A percentile compares a stretch with the other conserved stretches of the same genome.
Evolutionary conservation across 2,113 vertebrate species (phyloP).

Genomic region (Leucopternis melanops): DNA sequence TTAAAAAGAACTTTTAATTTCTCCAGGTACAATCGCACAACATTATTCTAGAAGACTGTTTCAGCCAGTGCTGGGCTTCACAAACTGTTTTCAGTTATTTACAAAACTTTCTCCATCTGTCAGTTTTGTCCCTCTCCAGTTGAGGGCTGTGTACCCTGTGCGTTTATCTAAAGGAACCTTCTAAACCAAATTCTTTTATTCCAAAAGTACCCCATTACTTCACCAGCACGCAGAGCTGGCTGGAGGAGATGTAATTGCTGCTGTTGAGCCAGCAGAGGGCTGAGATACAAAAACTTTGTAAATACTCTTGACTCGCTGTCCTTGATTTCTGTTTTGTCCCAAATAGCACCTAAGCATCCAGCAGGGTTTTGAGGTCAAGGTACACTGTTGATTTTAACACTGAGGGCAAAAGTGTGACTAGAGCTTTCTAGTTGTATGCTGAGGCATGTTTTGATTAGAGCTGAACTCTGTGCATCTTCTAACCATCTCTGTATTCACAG

Average conservation of each 20-base stretch:
- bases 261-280: not conserved
- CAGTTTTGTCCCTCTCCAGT: not conserved
- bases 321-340: not conserved
- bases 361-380: not conserved
- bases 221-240: not conserved
- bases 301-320: rapidly evolving
- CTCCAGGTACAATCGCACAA: not conserved
- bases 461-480: not conserved
- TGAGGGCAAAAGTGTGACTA: not conserved
- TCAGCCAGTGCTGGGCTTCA: not conserved
- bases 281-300: not conserved
- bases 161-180: not conserved
- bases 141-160: not conserved
- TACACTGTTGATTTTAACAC: not conserved
- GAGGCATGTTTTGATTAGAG: not conserved
- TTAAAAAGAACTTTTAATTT: not conserved
- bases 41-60: not conserved
- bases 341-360: not conserved
- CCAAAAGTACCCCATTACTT: not conserved
- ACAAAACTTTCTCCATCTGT: not conserved
- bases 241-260: not conserved
- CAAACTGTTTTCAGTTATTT: not conserved
- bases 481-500: not conserved
- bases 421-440: not conserved
- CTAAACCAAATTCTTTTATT: not conserved